These are phyloP conservation scores for Drepanosiphum platanoidis DNA, from an alignment of 2,888 invertebrate species.

Conservation along the genomic window DNA sequence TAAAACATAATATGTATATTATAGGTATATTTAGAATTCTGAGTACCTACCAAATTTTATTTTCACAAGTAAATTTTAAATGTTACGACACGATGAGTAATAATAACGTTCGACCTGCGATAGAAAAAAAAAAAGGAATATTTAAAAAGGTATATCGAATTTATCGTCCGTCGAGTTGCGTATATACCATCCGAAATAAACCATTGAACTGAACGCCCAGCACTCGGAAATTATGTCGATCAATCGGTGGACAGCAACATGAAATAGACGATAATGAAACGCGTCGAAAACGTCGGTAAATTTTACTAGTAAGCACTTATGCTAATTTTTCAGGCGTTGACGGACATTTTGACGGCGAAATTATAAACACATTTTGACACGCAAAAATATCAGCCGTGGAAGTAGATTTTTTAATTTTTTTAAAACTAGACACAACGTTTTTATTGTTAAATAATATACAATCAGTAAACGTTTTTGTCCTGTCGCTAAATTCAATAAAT, in stretches of 20 bases:
- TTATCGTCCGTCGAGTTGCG: neutral
- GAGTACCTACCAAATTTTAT: neutral
- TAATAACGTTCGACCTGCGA: neutral
- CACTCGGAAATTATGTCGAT: neutral
- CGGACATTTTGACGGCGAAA: neutral
- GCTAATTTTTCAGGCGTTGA: neutral
- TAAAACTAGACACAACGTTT: neutral
- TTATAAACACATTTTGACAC: neutral
- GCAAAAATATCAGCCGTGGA: neutral
- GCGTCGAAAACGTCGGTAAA: too few relatives aligned
- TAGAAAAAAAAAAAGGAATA: neutral
- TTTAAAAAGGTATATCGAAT: neutral
- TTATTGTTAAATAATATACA: neutral
- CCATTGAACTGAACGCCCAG: neutral
- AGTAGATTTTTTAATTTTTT: neutral
- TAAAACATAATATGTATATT: too few relatives aligned
- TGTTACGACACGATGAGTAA: neutral
- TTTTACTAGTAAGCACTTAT: neutral
- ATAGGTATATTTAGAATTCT: too few relatives aligned
- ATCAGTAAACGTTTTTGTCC: neutral
- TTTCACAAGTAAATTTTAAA: neutral
- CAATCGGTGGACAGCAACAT: neutral
- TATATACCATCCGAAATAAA: neutral
- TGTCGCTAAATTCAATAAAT: too few relatives aligned
- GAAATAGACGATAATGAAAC: neutral